Conservation (phyloP, 2,113 vertebrate genomes). For the Dermatemys mawii region DNA sequence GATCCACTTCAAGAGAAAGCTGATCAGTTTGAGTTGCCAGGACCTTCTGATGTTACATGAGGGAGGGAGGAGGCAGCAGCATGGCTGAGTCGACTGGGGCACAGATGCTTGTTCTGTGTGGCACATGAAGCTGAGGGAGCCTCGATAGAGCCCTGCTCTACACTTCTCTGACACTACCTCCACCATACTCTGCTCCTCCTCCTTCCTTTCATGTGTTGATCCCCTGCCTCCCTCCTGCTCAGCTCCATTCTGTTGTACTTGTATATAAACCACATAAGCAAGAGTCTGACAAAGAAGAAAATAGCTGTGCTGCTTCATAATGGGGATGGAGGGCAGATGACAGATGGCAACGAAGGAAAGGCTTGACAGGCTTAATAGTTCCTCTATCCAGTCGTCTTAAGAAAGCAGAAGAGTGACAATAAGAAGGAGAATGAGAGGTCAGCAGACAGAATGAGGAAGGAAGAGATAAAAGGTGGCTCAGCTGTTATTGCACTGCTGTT, state of each 20-base stretch:
- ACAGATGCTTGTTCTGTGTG: neutral
- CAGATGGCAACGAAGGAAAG: neutral
- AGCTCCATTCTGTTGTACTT: constrained; percentile 2
- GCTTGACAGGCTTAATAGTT: constrained; percentile 46
- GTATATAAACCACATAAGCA: constrained; percentile 28
- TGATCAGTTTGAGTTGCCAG: neutral
- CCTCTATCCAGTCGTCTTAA: constrained; percentile 18
- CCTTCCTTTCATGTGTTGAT: neutral
- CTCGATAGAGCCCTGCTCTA: neutral
- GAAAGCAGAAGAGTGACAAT: constrained; percentile 18
- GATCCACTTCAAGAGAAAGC: neutral
- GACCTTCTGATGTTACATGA: neutral
- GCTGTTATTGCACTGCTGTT: neutral
- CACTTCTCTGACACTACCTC: neutral
- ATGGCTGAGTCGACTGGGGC: neutral
- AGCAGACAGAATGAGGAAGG: constrained; percentile 11
- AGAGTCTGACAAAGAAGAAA: constrained; percentile 48
- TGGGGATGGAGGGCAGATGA: constrained; percentile 12
- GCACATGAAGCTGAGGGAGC: neutral
- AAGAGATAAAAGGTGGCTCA: neutral
- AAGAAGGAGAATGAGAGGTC: constrained; percentile 3
- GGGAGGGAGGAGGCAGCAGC: neutral
- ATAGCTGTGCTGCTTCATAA: constrained; percentile 30
- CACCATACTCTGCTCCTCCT: neutral
- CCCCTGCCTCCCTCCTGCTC: neutral